Evolutionary conservation across 2,888 invertebrate genomes (phyloP), one percentile per base, ranked within the genome.

Genomic region (Tridacna gigas): DNA sequence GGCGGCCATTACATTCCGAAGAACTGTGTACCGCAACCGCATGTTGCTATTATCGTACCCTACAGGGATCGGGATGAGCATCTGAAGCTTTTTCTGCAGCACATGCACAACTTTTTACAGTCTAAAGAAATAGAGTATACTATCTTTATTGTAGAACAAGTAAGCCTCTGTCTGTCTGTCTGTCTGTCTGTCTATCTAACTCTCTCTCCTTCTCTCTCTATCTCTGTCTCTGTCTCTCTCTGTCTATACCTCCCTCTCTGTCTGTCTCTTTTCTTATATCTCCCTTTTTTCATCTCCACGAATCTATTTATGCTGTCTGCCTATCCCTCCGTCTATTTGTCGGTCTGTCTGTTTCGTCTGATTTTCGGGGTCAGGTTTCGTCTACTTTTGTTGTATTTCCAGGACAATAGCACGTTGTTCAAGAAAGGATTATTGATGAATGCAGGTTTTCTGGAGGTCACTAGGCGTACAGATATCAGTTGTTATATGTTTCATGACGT

Each of bases 51-150:
- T 25, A 71, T 71, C 18, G 51, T 71, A 48, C 71, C 71, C 3
- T 71, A 51, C 51, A 22, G 71, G 26, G 71, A 71, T 25, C 9
- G 71, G 45, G 71, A 71, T 0, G 3, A 12, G 4, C 71, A 71
- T 51, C 47, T 71, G 3, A 71, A 71, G 22, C 51, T 71, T n/a
- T 71, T 71, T 37, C 4, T 71, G 51, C 71, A 51, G 51, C 71
- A 71, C 26, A 71, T 71, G 71, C 71, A 71, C 47, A 48, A 48
- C 12, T 71, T 45, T 51, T 51, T 71, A 9, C 48, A 51, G 25
- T 18, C n/a, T 20, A 48, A 71, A 25, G 9, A 47, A 26, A 13
- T 71, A 25, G 51, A 71, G 25, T 71, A 71, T 26, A 71, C 51
- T 0, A 47, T 71, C 25, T 71, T 51, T 26, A 51, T 71, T 5